These are phyloP conservation scores for Boloria euphrosyne DNA, from an alignment of 2,888 invertebrate genomes.

Conservation along the genomic window DNA sequence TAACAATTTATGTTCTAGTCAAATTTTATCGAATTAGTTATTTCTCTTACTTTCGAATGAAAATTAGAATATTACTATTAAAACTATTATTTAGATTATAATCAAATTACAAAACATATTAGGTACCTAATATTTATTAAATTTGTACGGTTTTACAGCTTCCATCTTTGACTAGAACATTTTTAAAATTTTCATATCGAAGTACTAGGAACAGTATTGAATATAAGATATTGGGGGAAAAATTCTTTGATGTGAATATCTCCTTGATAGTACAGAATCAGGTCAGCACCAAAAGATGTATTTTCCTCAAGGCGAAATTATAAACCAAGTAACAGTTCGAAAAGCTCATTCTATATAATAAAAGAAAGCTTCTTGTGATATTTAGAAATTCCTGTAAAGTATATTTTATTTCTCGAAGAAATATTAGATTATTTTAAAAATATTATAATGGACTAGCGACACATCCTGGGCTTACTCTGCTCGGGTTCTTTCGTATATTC, in stretches of 20 bases:
- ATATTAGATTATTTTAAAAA: no score
- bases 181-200: conserved; percentile 8
- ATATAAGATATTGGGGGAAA: conserved; percentile 20
- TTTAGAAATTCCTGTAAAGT: background rate
- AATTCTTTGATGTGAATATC: conserved; percentile 26
- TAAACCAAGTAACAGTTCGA: background rate
- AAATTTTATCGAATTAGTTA: no score
- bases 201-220: conserved; percentile 20
- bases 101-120: background rate
- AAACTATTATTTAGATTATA: no score
- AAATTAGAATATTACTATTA: no score
- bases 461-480: no score
- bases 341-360: background rate
- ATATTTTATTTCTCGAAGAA: no score
- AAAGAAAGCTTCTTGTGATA: background rate
- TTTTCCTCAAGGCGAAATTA: conserved; percentile 1
- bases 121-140: background rate
- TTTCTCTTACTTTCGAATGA: no score
- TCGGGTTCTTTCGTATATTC: no score
- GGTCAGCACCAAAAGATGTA: conserved; percentile 20
- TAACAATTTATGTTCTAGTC: no score
- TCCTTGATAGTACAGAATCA: conserved; percentile 19
- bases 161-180: background rate
- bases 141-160: background rate
- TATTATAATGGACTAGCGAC: no score